Evolutionary conservation across 2,888 invertebrate genomes (phyloP).

Genomic region (Ischnura elegans): DNA sequence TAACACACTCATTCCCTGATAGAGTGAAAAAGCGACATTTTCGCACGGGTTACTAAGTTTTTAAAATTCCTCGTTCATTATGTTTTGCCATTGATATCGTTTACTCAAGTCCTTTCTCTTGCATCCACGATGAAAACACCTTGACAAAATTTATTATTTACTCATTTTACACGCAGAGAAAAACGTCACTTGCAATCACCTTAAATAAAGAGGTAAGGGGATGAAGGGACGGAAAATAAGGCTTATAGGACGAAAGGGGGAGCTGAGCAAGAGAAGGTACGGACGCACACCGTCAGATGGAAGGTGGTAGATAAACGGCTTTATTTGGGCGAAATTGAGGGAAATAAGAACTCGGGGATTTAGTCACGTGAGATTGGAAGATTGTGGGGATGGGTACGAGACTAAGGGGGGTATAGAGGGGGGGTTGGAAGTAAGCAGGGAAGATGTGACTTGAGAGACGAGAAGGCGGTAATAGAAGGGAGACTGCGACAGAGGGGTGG

Average conservation of each 20-base stretch:
- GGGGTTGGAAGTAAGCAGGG: background rate
- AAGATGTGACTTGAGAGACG: background rate
- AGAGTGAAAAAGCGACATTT: too few species aligned
- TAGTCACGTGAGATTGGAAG: slow-evolving; percentile 24
- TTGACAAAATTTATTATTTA: too few species aligned
- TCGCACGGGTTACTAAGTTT: too few species aligned
- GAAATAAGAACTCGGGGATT: background rate
- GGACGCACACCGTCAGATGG: background rate
- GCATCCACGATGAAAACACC: too few species aligned
- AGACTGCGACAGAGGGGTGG: background rate
- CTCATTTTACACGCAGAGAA: too few species aligned
- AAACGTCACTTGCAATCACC: too few species aligned
- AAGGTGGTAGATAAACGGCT: slow-evolving; percentile 23
- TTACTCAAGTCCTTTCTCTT: too few species aligned
- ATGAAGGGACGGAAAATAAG: too few species aligned
- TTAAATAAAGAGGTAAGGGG: too few species aligned
- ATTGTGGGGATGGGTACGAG: background rate
- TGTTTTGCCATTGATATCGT: too few species aligned
- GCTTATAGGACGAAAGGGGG: background rate
- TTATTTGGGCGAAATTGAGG: slow-evolving; percentile 22
- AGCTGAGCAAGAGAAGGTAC: background rate
- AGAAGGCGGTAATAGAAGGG: background rate
- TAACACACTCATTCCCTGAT: too few species aligned
- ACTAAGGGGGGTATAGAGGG: background rate
- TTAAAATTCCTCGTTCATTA: too few species aligned